Percentiles rank a stretch among this genome's conserved stretches.
These are phyloP conservation scores for Cheilosia vernalis DNA, from an alignment of 2,888 invertebrate genomes.

Conservation along the genomic window DNA sequence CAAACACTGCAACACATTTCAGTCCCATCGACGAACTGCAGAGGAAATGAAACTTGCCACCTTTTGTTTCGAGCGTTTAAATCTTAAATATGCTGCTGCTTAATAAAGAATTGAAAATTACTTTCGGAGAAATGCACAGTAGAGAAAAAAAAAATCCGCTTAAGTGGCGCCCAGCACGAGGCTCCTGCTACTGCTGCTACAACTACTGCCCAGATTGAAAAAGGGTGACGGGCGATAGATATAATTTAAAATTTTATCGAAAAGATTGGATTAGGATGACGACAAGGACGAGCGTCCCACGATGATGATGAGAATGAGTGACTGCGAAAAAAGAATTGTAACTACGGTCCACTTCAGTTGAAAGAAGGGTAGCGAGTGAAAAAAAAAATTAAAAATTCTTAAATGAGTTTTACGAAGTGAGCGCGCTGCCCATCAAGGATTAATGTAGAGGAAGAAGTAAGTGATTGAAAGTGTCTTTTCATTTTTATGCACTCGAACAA, in stretches of 20 bases:
- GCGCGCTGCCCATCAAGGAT: slow-evolving; percentile 60
- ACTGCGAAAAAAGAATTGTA: slow-evolving; percentile 3
- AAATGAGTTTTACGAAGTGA: slow-evolving; percentile 71
- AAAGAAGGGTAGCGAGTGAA: background rate
- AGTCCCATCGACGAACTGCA: slow-evolving; percentile 11
- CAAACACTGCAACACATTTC: slow-evolving; percentile 48
- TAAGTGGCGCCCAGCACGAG: slow-evolving; percentile 61
- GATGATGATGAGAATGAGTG: slow-evolving; percentile 7
- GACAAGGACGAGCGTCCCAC: slow-evolving; percentile 34
- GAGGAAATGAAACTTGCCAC: slow-evolving; percentile 72
- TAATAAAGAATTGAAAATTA: slow-evolving; percentile 71
- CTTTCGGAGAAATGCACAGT: slow-evolving; percentile 23
- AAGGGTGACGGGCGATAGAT: slow-evolving; percentile 69
- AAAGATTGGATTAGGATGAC: slow-evolving; percentile 73
- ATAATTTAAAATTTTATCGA: slow-evolving; percentile 74
- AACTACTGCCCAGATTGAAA: slow-evolving; percentile 42
- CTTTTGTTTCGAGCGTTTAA: slow-evolving; percentile 68
- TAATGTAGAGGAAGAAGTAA: slow-evolving; percentile 72
- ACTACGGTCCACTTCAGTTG: slow-evolving; percentile 25
- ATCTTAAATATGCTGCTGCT: slow-evolving; percentile 71
- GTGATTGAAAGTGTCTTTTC: slow-evolving; percentile 69
- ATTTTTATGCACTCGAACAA: slow-evolving; percentile 67
- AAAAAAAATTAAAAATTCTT: slow-evolving; percentile 53
- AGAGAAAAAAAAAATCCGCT: slow-evolving; percentile 2
- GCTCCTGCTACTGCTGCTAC: slow-evolving; percentile 15